phyloP scores from a whole-genome alignment of 1,140 invertebrate species.

The Hydropsyche tenuis region DNA sequence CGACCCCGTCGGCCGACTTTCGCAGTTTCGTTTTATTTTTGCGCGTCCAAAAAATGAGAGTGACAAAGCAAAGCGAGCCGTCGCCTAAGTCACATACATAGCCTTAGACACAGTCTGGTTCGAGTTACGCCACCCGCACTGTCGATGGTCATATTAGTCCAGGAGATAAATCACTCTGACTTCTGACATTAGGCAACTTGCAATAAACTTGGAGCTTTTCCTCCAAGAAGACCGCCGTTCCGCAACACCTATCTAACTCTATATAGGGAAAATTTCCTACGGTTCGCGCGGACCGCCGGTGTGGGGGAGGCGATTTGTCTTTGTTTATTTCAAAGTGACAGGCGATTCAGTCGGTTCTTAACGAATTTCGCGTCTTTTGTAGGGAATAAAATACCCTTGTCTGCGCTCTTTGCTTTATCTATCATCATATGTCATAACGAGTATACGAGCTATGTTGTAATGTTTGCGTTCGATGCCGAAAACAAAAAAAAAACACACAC shows the following conservation, averaged over 20 bases:
- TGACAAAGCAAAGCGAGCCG: conserved; percentile 7
- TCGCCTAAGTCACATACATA: no score
- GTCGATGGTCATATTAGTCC: conserved; percentile 44
- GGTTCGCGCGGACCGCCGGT: conserved; percentile 1
- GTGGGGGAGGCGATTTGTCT: conserved; percentile 43
- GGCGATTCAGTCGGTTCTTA: conserved; percentile 44
- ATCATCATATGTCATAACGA: conserved; percentile 43
- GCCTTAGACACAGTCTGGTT: not conserved
- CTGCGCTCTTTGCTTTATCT: conserved; percentile 36
- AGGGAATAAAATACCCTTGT: conserved; percentile 39
- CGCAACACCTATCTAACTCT: not conserved
- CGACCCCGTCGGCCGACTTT: no score
- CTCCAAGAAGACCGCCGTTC: not conserved
- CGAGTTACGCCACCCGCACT: conserved; percentile 8
- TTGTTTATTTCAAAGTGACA: conserved; percentile 47
- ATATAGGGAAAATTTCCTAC: conserved; percentile 16
- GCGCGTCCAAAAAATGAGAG: not conserved
- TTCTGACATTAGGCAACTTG: conserved; percentile 42
- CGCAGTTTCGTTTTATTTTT: not conserved
- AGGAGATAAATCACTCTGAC: conserved; percentile 42
- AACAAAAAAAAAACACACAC: not conserved
- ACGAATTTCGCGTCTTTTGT: conserved; percentile 41
- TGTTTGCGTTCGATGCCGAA: conserved; percentile 17
- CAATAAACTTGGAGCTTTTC: conserved; percentile 43
- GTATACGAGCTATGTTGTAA: not conserved